Evolutionary conservation across 2,888 invertebrate genomes (phyloP), one percentile per base, ranked within the genome.

Genomic region (Brenthis ino): DNA sequence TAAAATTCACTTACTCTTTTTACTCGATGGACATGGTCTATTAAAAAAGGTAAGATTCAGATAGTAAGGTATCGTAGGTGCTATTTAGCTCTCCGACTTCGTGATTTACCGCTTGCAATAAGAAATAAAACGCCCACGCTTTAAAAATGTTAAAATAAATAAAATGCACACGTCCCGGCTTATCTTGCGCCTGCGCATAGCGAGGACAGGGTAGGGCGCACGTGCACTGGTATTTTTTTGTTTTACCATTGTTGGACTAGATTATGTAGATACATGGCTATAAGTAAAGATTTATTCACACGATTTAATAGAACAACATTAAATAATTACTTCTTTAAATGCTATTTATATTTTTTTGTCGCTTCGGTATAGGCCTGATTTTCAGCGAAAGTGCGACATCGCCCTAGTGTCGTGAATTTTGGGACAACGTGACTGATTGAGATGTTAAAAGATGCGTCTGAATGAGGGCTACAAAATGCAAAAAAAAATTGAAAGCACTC

Each of bases 71-170:
- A 73, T 72, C 74, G 78, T 88, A 87, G 90, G 91, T 89, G 91
- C 87, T 90, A 90, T 89, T 91, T 90, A 90, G 89, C 88, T 90
- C 91, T 85, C 88, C 79, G 83, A 79, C 87, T 85, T 93, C 92
- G 92, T 92, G 92, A 92, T 92, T 92, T 91, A 93, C 93, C 89
- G 90, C 83, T 85, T 82, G 85, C 77, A 83, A 81, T 80, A 80
- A 82, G 81, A 84, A 89, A 85, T 86, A 87, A 84, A 77, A 77
- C 77, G 79, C 81, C 80, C 80, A 79, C 80, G 83, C 84, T 84
- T 89, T 89, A 89, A 92, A 92, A 85, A 91, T 89, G 88, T 87
- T 91, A 90, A 93, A 93, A 92, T 93, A 93, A 93, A 92, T 91
- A 92, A 92, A 93, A 91, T 90, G 91, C 89, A 86, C 91, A 87